phyloP scores from a whole-genome alignment of 2,888 invertebrate species.

The Coremacera marginata region DNA sequence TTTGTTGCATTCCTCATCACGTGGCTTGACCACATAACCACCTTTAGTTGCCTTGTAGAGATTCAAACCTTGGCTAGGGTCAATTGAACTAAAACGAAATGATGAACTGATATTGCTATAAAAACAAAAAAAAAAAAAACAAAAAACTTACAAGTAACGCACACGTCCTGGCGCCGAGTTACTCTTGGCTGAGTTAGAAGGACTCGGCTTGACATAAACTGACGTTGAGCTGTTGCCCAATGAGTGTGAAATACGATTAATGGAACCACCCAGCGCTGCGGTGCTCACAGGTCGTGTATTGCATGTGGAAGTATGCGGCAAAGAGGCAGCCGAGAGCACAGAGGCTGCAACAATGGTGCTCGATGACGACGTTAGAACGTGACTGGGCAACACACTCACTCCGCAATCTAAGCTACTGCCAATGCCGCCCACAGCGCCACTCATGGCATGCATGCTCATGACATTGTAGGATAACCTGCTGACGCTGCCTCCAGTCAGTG shows the following conservation, averaged over 20 bases:
- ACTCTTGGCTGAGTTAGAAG: conserved; percentile 69
- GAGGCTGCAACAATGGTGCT: conserved; percentile 60
- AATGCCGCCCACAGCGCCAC: conserved; percentile 40
- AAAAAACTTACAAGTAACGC: conserved; percentile 54
- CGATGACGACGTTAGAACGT: conserved; percentile 53
- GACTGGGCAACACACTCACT: conserved; percentile 42
- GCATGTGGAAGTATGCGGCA: conserved; percentile 57
- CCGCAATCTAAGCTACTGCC: conserved; percentile 46
- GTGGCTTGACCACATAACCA: conserved; percentile 74
- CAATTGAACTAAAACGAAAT: conserved; percentile 63
- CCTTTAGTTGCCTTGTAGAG: conserved; percentile 72
- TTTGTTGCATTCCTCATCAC: conserved; percentile 77
- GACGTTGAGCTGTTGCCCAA: conserved; percentile 69
- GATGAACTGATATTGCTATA: neutral
- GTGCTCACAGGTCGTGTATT: conserved; percentile 61
- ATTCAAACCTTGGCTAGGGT: conserved; percentile 69
- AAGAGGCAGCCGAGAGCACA: conserved; percentile 52
- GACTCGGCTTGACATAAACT: conserved; percentile 68
- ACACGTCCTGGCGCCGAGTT: conserved; percentile 70
- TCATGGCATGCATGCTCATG: conserved; percentile 2
- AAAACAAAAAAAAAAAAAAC: conserved; percentile 39
- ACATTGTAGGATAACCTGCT: neutral
- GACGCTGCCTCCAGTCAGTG: conserved; percentile 42
- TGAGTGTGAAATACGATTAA: conserved; percentile 67
- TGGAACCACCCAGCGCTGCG: conserved; percentile 59